phyloP scores from a whole-genome alignment of 2,888 invertebrate species.

The Sinotaia quadrata region DNA sequence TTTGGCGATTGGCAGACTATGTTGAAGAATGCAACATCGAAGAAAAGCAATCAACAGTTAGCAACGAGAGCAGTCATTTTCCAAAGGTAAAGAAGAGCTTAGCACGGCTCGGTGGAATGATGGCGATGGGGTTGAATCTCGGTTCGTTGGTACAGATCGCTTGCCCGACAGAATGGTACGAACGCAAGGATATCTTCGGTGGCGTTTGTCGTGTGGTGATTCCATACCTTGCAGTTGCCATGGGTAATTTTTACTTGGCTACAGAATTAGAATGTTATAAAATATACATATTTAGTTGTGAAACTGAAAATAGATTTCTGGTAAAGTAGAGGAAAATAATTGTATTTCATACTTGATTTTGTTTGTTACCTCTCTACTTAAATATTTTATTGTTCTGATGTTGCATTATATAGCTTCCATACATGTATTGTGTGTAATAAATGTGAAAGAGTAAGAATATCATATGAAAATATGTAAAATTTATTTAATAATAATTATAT shows the following conservation, averaged over 20 bases:
- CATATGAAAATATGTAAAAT: no score
- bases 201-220: constrained; percentile 34
- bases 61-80: constrained; percentile 35
- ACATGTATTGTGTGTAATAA: no score
- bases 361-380: no score
- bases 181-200: constrained; percentile 8
- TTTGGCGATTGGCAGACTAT: constrained; percentile 87
- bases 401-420: no score
- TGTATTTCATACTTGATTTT: no score
- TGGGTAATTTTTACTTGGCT: constrained; percentile 59
- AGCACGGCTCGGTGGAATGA: constrained; percentile 55
- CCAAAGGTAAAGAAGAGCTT: background rate
- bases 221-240: constrained; percentile 49
- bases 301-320: no score
- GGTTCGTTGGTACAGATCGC: constrained; percentile 48
- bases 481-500: no score
- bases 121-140: constrained; percentile 57
- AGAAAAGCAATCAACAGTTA: constrained; percentile 74
- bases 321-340: no score
- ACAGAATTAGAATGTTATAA: no score
- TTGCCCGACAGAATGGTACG: constrained; percentile 45
- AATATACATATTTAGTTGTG: no score
- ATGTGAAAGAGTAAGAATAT: no score
- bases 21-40: constrained; percentile 80
- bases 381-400: no score